Percentiles rank a stretch among this genome's conserved stretches.
phyloP scores from a whole-genome alignment of 1,140 invertebrate genomes.

The Drosophila teissieri region DNA sequence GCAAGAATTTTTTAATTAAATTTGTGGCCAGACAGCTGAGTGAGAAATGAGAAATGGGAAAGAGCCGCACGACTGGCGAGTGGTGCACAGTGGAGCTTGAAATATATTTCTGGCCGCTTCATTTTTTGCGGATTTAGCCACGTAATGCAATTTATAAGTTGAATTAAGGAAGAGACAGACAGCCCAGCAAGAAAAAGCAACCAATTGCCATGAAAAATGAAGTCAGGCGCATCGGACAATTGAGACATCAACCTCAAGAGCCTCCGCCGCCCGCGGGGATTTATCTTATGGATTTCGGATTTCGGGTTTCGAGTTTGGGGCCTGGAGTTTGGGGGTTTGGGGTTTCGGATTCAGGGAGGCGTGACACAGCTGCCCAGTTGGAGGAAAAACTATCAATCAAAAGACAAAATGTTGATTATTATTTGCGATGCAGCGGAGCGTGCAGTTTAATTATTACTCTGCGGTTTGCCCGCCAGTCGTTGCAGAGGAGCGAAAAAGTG shows the following conservation, averaged over 20 bases:
- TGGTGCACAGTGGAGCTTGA: constrained; percentile 63
- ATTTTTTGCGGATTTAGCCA: constrained; percentile 34
- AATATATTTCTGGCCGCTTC: constrained; percentile 47
- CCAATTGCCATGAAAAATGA: constrained; percentile 72
- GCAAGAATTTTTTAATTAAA: constrained; percentile 82
- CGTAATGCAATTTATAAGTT: constrained; percentile 77
- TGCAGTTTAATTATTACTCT: constrained; percentile 74
- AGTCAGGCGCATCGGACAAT: constrained; percentile 70
- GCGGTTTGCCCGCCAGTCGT: constrained; percentile 39
- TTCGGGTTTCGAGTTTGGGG: too few relatives aligned
- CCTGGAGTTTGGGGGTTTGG: too few relatives aligned
- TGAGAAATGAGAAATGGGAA: constrained; percentile 67
- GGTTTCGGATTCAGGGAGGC: constrained; percentile 24
- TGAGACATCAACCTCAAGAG: constrained; percentile 55
- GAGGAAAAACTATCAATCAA: constrained; percentile 78
- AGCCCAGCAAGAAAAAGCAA: constrained; percentile 22
- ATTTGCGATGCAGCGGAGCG: constrained; percentile 63
- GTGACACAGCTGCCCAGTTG: constrained; percentile 37
- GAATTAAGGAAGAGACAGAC: constrained; percentile 51
- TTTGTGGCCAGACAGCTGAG: constrained; percentile 77
- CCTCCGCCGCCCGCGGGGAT: neutral
- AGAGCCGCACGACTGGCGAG: constrained; percentile 9
- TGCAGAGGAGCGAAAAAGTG: constrained; percentile 22
- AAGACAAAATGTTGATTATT: constrained; percentile 72
- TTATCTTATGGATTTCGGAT: constrained; percentile 1